phyloP scores from a whole-genome alignment of 1,140 invertebrate genomes.

The Liolophura sinensis region DNA sequence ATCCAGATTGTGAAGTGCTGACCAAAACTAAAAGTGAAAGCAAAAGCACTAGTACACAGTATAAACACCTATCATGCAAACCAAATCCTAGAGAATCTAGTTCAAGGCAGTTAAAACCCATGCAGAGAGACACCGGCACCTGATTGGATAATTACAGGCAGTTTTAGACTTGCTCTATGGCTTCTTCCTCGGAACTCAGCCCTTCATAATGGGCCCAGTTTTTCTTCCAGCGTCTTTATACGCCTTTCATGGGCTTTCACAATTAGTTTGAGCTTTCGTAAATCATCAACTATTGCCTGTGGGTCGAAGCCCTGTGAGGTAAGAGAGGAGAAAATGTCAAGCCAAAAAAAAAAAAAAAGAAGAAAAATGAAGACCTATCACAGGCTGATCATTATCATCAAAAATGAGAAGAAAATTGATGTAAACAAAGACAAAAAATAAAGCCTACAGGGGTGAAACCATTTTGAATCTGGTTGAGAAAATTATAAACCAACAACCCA shows the following conservation, averaged over 20 bases:
- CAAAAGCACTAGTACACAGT: neutral
- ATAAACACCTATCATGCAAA: slow-evolving; percentile 3
- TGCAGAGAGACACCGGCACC: slow-evolving; percentile 5
- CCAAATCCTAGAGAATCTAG: slow-evolving; percentile 9
- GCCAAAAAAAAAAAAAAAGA: neutral
- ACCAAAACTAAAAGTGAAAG: neutral
- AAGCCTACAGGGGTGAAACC: neutral
- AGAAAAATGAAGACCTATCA: neutral
- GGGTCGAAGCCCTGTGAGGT: slow-evolving; percentile 46
- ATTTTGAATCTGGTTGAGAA: neutral
- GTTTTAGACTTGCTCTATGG: slow-evolving; percentile 20
- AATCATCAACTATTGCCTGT: slow-evolving; percentile 56
- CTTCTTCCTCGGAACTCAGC: slow-evolving; percentile 42
- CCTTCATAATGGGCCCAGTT: slow-evolving; percentile 49
- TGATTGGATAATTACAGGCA: slow-evolving; percentile 15
- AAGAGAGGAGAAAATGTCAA: slow-evolving; percentile 3
- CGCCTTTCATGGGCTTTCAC: slow-evolving; percentile 59
- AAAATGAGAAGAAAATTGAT: neutral
- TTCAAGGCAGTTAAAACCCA: slow-evolving; percentile 1
- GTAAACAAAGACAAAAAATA: slow-evolving; percentile 7
- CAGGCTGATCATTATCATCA: neutral
- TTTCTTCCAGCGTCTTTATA: slow-evolving; percentile 58
- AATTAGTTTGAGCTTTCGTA: slow-evolving; percentile 60
- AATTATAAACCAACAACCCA: neutral
- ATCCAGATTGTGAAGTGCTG: neutral